A percentile compares a stretch with the other conserved stretches of the same genome.
Evolutionary conservation across 2,797 vertebrate species (phyloP).

Genomic region (Gallirallus australis): DNA sequence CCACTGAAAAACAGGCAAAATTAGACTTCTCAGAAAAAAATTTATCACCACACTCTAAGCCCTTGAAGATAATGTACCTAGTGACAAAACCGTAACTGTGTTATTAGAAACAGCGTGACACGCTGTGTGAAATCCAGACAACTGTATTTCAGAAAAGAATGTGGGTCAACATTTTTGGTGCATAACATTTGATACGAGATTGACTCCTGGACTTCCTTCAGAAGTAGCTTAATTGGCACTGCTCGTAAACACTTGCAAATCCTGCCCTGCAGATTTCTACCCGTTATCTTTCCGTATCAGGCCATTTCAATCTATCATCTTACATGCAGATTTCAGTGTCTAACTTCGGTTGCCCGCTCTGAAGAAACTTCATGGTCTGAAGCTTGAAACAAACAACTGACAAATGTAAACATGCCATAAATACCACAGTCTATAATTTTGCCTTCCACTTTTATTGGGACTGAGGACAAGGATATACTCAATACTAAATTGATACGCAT

Average conservation of each 20-base stretch:
- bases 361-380: background rate
- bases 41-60: background rate
- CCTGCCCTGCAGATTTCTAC: background rate
- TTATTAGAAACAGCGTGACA: background rate
- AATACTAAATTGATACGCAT: slow-evolving; percentile 57
- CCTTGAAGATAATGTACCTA: background rate
- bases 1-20: slow-evolving; percentile 39
- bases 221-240: background rate
- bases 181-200: background rate
- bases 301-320: background rate
- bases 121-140: background rate
- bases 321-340: background rate
- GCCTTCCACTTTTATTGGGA: slow-evolving; percentile 27
- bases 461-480: slow-evolving; percentile 24
- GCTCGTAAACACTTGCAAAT: rapidly evolving
- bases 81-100: background rate
- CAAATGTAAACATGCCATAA: slow-evolving; percentile 17
- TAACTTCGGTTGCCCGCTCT: background rate
- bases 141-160: background rate
- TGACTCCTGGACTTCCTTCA: background rate
- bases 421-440: background rate
- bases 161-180: background rate
- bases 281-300: background rate
- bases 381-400: background rate
- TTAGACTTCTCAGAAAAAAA: slow-evolving; percentile 21